Percentiles rank a stretch among this genome's conserved stretches.
Evolutionary conservation across 2,888 invertebrate genomes (phyloP).

Genomic region (Lordiphosa fenestrarum): DNA sequence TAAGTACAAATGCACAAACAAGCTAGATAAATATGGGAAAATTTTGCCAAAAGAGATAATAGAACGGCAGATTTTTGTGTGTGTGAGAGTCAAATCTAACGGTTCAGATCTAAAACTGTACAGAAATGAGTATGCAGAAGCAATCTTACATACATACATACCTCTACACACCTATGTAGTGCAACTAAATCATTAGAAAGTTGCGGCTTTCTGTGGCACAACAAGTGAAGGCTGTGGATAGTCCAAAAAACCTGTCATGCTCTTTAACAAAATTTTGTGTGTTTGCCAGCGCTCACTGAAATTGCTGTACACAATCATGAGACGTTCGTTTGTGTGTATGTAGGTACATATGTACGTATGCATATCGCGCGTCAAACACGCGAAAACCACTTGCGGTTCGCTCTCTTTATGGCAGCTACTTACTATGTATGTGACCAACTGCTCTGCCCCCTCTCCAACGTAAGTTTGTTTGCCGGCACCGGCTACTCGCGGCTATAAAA

Average conservation of each 20-base stretch:
- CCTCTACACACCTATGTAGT: neutral
- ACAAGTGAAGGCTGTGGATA: constrained; percentile 30
- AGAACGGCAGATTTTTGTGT: neutral
- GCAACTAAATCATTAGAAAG: constrained; percentile 59
- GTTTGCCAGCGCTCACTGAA: constrained; percentile 15
- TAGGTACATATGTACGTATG: neutral
- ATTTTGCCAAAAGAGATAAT: constrained; percentile 22
- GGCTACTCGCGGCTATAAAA: constrained; percentile 50
- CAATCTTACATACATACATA: neutral
- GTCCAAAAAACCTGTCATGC: constrained; percentile 7
- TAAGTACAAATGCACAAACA: constrained; percentile 8
- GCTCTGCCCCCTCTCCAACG: neutral
- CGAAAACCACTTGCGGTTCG: constrained; percentile 26
- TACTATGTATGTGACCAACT: constrained; percentile 11
- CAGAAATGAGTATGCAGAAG: neutral
- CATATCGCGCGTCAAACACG: constrained; percentile 11
- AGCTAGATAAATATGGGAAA: constrained; percentile 18
- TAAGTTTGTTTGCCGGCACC: constrained; percentile 32
- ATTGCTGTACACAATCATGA: constrained; percentile 7
- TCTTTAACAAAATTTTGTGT: constrained; percentile 20
- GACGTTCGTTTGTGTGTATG: neutral
- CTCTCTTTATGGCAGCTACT: constrained; percentile 26
- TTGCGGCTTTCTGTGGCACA: constrained; percentile 44
- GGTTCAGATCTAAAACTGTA: constrained; percentile 1
- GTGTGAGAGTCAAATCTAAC: constrained; percentile 12